Percentiles rank a stretch among this genome's conserved stretches.
phyloP scores from a whole-genome alignment of 2,888 invertebrate species.

The Heteromurus nitidus region DNA sequence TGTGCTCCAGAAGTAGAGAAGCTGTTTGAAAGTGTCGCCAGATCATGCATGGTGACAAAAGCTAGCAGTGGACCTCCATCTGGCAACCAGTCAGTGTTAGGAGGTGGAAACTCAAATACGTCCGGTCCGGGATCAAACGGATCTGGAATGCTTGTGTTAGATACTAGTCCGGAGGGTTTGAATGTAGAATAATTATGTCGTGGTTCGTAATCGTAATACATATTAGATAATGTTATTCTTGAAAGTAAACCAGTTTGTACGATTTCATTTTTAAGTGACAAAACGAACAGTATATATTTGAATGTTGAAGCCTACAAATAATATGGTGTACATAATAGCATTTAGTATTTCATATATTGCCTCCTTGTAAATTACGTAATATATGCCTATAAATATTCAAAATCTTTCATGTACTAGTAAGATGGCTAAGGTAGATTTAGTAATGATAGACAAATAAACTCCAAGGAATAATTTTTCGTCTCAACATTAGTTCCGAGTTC shows the following conservation, averaged over 20 bases:
- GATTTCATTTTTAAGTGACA: conserved; percentile 66
- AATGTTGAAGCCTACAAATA: conserved; percentile 45
- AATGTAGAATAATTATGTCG: conserved; percentile 57
- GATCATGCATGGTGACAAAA: conserved; percentile 88
- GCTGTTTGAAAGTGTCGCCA: conserved; percentile 97
- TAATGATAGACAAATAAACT: conserved; percentile 58
- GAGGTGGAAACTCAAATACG: conserved; percentile 57
- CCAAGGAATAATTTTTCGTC: conserved; percentile 32
- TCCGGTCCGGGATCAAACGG: conserved; percentile 65
- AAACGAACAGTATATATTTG: conserved; percentile 65
- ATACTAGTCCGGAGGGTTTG: conserved; percentile 66
- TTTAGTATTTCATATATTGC: conserved; percentile 59
- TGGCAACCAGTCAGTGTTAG: conserved; percentile 51
- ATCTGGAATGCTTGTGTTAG: conserved; percentile 64
- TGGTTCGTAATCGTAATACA: conserved; percentile 26
- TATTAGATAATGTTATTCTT: conserved; percentile 47
- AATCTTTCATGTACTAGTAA: conserved; percentile 55
- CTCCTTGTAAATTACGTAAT: conserved; percentile 58
- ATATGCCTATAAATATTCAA: conserved; percentile 37
- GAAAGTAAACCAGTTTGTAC: conserved; percentile 60
- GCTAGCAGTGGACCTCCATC: conserved; percentile 63
- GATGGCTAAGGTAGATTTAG: conserved; percentile 60
- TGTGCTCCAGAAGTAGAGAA: conserved; percentile 99
- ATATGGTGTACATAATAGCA: conserved; percentile 44
- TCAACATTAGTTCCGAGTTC: too few species aligned